These are phyloP conservation scores for Antedon mediterranea DNA, from an alignment of 53 echinoderm and acorn worm genomes.

Conservation along the genomic window DNA sequence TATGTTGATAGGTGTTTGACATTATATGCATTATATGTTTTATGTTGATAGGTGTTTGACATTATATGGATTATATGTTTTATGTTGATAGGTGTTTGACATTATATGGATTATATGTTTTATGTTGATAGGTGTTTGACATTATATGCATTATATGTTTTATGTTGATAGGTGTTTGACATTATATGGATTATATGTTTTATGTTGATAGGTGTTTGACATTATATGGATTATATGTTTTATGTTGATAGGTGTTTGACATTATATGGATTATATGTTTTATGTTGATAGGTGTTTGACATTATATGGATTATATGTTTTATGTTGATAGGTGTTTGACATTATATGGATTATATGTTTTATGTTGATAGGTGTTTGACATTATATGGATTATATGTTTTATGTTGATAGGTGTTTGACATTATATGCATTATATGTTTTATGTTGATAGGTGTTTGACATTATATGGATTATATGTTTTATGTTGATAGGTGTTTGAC, in stretches of 20 bases:
- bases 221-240: no score
- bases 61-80: no score
- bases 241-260: background rate
- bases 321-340: background rate
- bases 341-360: background rate
- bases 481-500: background rate
- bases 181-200: background rate
- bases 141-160: no score
- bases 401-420: background rate
- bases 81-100: background rate
- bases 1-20: background rate
- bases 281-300: constrained; percentile 56
- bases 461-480: no score
- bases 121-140: constrained; percentile 56
- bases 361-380: constrained; percentile 56
- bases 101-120: background rate
- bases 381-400: no score
- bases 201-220: constrained; percentile 56
- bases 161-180: background rate
- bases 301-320: no score
- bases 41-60: constrained; percentile 56
- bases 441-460: constrained; percentile 56
- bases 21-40: background rate
- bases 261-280: background rate
- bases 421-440: background rate